phyloP scores from a whole-genome alignment of 2,113 vertebrate genomes.

The Oenanthe melanoleuca region DNA sequence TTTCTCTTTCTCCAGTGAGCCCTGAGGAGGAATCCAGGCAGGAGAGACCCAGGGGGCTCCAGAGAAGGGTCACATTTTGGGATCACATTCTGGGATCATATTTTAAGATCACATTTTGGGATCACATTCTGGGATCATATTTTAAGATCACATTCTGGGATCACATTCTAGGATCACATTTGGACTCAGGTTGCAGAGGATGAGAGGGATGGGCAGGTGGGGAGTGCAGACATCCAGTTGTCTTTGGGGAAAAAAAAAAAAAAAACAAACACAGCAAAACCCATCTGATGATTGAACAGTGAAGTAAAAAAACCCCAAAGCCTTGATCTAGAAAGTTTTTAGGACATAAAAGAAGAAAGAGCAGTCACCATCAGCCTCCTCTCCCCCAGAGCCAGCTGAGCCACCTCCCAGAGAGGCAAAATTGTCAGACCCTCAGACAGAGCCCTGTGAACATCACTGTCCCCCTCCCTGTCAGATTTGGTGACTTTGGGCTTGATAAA shows the following conservation, averaged over 20 bases:
- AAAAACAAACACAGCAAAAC: not conserved
- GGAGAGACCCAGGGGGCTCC: not conserved
- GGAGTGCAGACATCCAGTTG: not conserved
- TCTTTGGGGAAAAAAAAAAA: not conserved
- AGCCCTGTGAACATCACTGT: not conserved
- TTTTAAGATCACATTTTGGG: not conserved
- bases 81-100: not conserved
- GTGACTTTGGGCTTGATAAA: not conserved
- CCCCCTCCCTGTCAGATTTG: accelerated
- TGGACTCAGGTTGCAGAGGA: accelerated
- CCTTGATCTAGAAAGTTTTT: not conserved
- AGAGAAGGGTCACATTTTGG: not conserved
- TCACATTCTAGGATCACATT: not conserved
- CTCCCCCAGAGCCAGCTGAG: not conserved
- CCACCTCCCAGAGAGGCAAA: not conserved
- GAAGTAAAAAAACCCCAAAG: not conserved
- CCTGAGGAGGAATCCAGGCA: not conserved
- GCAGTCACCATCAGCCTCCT: not conserved
- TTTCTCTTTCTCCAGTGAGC: not conserved
- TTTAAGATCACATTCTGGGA: not conserved
- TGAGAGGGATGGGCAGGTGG: not conserved
- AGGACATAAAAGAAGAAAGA: not conserved
- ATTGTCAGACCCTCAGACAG: not conserved
- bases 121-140: not conserved
- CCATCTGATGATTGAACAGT: not conserved